phyloP scores from a whole-genome alignment of 2,113 vertebrate genomes.

The Epinephelus fuscoguttatus region DNA sequence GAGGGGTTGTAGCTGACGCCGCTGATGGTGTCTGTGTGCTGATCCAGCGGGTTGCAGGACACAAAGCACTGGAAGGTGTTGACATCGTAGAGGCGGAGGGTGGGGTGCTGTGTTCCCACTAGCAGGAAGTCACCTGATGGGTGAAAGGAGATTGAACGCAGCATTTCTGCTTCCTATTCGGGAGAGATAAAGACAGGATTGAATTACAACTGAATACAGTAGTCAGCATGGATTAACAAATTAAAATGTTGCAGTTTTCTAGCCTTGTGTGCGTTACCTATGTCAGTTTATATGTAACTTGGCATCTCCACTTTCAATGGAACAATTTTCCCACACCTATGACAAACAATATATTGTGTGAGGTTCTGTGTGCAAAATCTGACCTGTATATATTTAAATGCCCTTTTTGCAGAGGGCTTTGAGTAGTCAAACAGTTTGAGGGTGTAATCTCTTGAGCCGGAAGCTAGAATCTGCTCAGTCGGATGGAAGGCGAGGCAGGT shows the following conservation, averaged over 20 bases:
- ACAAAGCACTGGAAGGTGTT: slow-evolving; percentile 99
- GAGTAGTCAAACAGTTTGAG: slow-evolving; percentile 99
- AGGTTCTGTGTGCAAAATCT: slow-evolving; percentile 21
- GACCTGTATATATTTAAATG: slow-evolving; percentile 99
- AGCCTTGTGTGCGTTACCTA: neutral
- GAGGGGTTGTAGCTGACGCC: slow-evolving; percentile 94
- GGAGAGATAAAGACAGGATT: neutral
- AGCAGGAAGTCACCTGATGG: slow-evolving; percentile 97
- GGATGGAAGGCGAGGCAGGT: slow-evolving; percentile 97
- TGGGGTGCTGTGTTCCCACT: slow-evolving; percentile 97
- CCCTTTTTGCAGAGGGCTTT: slow-evolving; percentile 98
- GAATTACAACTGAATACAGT: neutral
- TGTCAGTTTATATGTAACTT: neutral
- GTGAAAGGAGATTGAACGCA: slow-evolving; percentile 97
- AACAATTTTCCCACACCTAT: neutral
- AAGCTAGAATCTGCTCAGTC: slow-evolving; percentile 96
- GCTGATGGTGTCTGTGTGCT: slow-evolving; percentile 97
- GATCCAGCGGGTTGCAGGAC: slow-evolving; percentile 96
- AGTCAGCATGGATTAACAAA: neutral
- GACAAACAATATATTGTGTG: neutral
- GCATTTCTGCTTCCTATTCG: slow-evolving; percentile 95
- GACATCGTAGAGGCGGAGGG: slow-evolving; percentile 95
- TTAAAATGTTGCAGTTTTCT: neutral
- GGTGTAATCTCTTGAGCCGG: slow-evolving; percentile 97
- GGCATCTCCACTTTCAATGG: neutral